Base-by-base conservation (phyloP, 2,888 invertebrate species). In the Halictus ligatus region DNA sequence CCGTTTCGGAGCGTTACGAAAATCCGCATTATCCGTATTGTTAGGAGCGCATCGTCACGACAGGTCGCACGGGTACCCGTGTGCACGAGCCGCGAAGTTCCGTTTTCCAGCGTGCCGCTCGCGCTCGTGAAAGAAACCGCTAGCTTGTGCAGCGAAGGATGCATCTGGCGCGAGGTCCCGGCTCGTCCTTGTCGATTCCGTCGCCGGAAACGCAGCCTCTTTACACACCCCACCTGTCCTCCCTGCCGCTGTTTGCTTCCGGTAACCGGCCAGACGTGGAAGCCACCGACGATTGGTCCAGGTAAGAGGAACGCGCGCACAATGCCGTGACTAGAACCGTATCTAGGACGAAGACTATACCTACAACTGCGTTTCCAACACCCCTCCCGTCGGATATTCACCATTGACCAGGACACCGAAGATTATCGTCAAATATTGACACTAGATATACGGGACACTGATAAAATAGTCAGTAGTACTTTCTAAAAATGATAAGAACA, bases 111-210 rank as follows among this genome's bases (percentile, higher is more conserved):
- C 89, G 87, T n/a, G n/a, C 58, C n/a, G 58, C n/a, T 58, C 58
- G 79, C 67, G 71, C 88, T 72, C 85, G 91, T 80, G 81, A 89
- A 91, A 90, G 90, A 91, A 91, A 91, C 85, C 90, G 89, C 88
- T 84, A 89, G 90, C 89, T 91, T 93, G 94, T 92, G 93, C 94
- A 94, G 90, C 94, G 93, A 93, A 94, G 94, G 94, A 94, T 94
- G 94, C 94, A 94, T 94, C 92, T 94, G 89, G 94, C 94, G 94
- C 94, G 94, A 94, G 94, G 94, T 93, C 94, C 92, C 92, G 88
- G 50, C 78, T 86, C 91, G 94, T 94, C 94, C 94, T 94, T 94
- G 94, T 84, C 92, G 89, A 91, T 92, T 89, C 91, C 89, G 90
- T 86, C 92, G 89, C 90, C 93, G 94, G 94, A 94, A 94, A 92